Evolutionary conservation across 2,113 vertebrate species (phyloP), one percentile per base, ranked within the genome.

Genomic region (Gallinago paraguaiae): DNA sequence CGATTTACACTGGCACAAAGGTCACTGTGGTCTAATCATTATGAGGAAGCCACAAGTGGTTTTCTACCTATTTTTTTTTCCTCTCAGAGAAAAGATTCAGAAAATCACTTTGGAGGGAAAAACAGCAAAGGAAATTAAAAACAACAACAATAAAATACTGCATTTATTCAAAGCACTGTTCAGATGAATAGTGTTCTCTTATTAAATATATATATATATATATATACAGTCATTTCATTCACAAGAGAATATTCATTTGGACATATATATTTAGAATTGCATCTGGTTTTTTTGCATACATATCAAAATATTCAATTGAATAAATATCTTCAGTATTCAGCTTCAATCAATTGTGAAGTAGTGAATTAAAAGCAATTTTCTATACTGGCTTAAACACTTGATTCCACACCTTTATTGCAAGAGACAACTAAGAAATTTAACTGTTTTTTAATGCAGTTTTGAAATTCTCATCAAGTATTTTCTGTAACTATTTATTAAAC

Each of bases 401-500:
- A 54, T 85, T 65, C 7, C 54, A 28, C 63, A 82, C 70, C 33
- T 68, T 91, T 85, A 67, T 76, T 79, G 15, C 6, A 74, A 37
- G 18, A 70, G 23, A 86, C 90, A 79, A 33, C 3, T 60, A 65
- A 46, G 27, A 18, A 53, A 74, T 6, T 63, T 83, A 81, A 57
- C 31, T 80, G 23, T 0, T 15, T 86, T 92, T 69, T 86, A 88
- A 85, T 67, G 48, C 10, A 43, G 16, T 63, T 77, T 54, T 78
- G 33, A 89, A 90, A 84, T 88, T 79, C 56, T 91, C 33, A 82
- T 92, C 69, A 84, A 83, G 20, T 87, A 68, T 88, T 97, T 95
- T 90, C 71, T 89, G n/a, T 92, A 84, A 69, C 27, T 95, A 81
- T 97, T 97, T 96, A 92, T 95, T 96, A 92, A 95, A 95, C 69